Evolutionary conservation across 2,113 vertebrate genomes (phyloP), one percentile per base, ranked within the genome.

Genomic region (Pseudorectes ferrugineus): DNA sequence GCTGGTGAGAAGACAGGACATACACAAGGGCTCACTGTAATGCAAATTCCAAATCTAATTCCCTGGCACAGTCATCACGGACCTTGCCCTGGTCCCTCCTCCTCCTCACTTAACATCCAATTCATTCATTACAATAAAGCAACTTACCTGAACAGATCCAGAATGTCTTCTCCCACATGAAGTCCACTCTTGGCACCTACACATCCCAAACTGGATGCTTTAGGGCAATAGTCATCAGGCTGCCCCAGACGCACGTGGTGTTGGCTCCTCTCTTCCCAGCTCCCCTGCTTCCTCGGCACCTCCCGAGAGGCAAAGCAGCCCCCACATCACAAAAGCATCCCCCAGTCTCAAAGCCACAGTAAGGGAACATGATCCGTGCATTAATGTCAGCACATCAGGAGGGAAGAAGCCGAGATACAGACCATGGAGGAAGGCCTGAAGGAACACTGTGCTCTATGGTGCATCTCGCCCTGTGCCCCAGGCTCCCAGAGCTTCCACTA

Each of bases 71-170:
- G 36, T n/a, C 79, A 86, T 16, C 67, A 40, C 1, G 0, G 35
- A 61, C 84, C 57, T 81, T 0, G 0, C 48, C 43, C 65, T 51
- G 23, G 26, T 61, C 79, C 52, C 10, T 91, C 75, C 68, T 86
- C 14, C 78, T 85, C 17, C 0, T 58, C 88, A 78, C 48, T 42
- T 5, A 88, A 55, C 25, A 62, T 48, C 55, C 24, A 2, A 28
- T 57, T 63, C 20, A 48, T 59, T 70, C 65, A 33, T 72, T 77
- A 19, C 61, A 89, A 43, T 48, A 78, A 81, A 72, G 66, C 59
- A 48, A 54, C 96, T 95, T 95, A 96, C 94, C 96, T 82, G 31
- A 74, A 63, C 2, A 78, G 72, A 72, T 70, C 42, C 92, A 85
- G 75, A 82, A 88, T 0, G 6, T 61, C 92, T 84, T 83, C 76